Base-by-base conservation (phyloP, 2,113 vertebrate genomes). In the Silurus glanis region DNA sequence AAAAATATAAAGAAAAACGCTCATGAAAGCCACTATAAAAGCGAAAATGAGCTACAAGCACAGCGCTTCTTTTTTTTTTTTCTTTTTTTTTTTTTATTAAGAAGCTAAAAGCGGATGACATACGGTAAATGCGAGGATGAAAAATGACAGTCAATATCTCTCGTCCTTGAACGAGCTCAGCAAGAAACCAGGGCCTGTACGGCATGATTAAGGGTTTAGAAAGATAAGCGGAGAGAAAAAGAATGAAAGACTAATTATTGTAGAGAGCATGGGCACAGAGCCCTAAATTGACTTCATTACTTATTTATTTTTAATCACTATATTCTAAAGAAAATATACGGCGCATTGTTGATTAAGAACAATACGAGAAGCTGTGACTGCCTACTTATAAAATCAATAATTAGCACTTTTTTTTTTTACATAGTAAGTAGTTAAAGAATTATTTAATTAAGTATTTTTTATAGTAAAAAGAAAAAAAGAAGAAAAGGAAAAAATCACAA, bases 121-220 rank as follows among this genome's bases (percentile, higher is more conserved):
- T 59, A 66, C 83, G 72, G 69, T 71, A 83, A 87, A 84, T 45
- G 72, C n/a, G 14, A 64, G 88, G 83, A 87, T 85, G 86, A 89
- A 83, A 87, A 89, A 85, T 62, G 61, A 69, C 88, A 51, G 72
- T 80, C 89, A 86, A 84, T 56, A 87, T 74, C 85, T 23, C 49
- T 76, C 61, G 93, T 91, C 94, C 94, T 93, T 94, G 93, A 88
- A 90, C 84, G 25, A 13, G 62, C 75, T 82, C 49, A 37, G 78
- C 78, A 78, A 72, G 53, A 85, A 56, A 45, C 72, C 10, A 37
- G 61, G 19, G 85, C 79, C 67, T 64, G 75, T 62, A 62, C 55
- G n/a, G 79, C 58, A 61, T 80, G 78, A 87, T 80, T 87, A 85
- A 55, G 47, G 66, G 78, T 75, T 78, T 89, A 84, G 51, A 71